Conservation (phyloP, 2,888 invertebrate genomes). For the Kryphioiulus occultus region DNA sequence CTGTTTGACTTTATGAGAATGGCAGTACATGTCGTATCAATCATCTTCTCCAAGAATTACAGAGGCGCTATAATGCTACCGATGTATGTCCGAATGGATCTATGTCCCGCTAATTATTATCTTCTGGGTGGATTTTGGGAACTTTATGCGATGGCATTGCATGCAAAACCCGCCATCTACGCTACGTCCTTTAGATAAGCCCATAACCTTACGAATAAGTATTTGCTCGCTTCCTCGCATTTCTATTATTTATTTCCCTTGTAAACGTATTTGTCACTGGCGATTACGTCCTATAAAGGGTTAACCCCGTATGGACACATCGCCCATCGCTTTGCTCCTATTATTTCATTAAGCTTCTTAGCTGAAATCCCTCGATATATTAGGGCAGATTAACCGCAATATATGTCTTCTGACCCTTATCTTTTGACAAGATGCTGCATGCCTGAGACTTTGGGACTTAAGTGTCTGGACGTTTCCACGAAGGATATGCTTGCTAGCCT, state of each 20-base stretch:
- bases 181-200: background rate
- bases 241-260: background rate
- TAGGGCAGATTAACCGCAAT: conserved; percentile 22
- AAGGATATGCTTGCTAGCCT: background rate
- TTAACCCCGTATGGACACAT: conserved; percentile 13
- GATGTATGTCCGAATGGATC: too few relatives aligned
- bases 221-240: background rate
- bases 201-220: background rate
- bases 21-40: background rate
- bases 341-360: conserved; percentile 35
- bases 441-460: background rate
- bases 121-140: background rate
- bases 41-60: conserved; percentile 8
- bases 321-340: background rate
- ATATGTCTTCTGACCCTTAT: conserved; percentile 13
- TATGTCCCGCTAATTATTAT: background rate
- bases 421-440: conserved; percentile 29
- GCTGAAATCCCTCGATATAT: conserved; percentile 32
- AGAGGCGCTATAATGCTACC: background rate
- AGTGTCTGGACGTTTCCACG: background rate
- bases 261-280: background rate
- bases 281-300: conserved; percentile 13
- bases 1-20: background rate
- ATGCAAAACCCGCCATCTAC: background rate
- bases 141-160: background rate